A percentile compares a stretch with the other conserved stretches of the same genome.
phyloP scores from a whole-genome alignment of 2,113 vertebrate species.

The Lichenostomus cassidix region DNA sequence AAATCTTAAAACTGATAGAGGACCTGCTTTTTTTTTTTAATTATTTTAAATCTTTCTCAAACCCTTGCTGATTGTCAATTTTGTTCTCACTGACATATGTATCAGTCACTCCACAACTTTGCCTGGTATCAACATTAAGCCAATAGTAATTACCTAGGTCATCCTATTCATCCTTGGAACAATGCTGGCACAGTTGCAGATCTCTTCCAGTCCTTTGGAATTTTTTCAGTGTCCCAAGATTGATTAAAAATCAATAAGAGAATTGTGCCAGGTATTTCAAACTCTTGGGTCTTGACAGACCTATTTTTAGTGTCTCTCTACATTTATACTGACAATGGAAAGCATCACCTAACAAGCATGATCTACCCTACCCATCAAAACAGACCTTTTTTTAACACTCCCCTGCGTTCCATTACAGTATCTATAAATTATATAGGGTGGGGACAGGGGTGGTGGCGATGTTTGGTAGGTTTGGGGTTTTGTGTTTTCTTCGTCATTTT shows the following conservation, averaged over 20 bases:
- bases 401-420: neutral
- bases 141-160: neutral
- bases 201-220: neutral
- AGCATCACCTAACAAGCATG: neutral
- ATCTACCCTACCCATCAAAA: neutral
- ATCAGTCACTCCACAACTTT: neutral
- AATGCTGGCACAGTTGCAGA: neutral
- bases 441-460: neutral
- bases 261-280: neutral
- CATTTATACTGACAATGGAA: neutral
- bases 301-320: slow-evolving; percentile 17
- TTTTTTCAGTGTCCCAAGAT: neutral
- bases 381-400: neutral
- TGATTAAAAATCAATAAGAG: slow-evolving; percentile 12
- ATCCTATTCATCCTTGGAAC: neutral
- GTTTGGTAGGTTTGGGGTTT: neutral
- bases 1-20: neutral
- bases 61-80: neutral
- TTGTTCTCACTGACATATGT: neutral
- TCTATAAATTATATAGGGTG: neutral
- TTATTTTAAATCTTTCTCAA: neutral
- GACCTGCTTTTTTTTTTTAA: accelerated
- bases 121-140: neutral
- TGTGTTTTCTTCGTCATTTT: neutral
- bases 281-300: neutral